Conservation (phyloP, 2,797 vertebrate genomes). For the Spheniscus humboldti region DNA sequence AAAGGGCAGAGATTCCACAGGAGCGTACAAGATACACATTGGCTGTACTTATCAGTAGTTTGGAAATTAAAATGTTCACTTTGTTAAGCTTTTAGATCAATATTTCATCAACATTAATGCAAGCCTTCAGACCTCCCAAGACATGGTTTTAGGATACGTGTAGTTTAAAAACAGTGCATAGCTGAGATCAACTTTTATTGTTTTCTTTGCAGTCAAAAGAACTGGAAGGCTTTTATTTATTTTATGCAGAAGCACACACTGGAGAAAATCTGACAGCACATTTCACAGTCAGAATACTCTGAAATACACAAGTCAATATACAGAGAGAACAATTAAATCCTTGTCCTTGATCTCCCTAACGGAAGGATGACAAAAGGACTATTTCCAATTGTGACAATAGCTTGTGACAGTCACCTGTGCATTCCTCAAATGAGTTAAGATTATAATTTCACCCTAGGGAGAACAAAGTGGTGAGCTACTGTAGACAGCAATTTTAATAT, state of each 20-base stretch:
- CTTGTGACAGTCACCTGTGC: constrained; percentile 8
- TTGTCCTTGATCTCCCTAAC: background rate
- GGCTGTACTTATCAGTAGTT: background rate
- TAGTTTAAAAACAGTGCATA: background rate
- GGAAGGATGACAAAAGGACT: background rate
- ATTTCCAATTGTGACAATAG: background rate
- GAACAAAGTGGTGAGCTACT: background rate
- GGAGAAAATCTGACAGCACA: background rate
- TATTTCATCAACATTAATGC: background rate
- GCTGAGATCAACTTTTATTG: background rate
- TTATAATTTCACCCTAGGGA: background rate
- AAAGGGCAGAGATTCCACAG: background rate
- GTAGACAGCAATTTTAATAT: background rate
- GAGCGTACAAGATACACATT: fast-evolving
- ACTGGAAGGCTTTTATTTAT: background rate
- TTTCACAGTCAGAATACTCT: background rate
- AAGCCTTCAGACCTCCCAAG: background rate
- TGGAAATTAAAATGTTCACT: background rate
- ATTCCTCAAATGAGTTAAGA: background rate
- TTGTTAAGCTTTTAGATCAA: background rate
- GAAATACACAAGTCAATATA: background rate
- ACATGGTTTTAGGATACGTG: fast-evolving
- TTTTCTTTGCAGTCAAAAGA: background rate
- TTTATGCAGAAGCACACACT: background rate
- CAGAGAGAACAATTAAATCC: constrained; percentile 3